Percentiles rank a stretch among this genome's conserved stretches.
Conservation (phyloP, 2,797 vertebrate species). For the Anableps anableps region DNA sequence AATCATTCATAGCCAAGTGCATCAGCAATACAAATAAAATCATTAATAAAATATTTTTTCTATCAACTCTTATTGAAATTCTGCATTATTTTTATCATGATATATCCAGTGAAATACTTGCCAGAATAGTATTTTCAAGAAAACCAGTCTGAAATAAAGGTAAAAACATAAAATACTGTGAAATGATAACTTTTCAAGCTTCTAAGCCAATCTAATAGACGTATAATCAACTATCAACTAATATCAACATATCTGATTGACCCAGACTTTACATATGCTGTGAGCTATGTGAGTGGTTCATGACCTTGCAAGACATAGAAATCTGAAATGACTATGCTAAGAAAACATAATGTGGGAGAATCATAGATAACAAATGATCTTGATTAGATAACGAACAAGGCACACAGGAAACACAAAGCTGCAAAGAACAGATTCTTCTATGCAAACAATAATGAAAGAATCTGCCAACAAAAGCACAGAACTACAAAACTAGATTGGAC, state of each 20-base stretch:
- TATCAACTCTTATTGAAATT: not conserved
- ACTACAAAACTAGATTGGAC: not conserved
- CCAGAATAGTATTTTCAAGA: not conserved
- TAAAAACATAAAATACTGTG: not conserved
- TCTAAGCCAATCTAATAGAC: not conserved
- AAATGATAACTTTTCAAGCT: not conserved
- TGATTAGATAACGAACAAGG: not conserved
- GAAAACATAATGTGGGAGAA: not conserved
- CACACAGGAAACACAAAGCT: not conserved
- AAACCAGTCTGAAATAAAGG: not conserved
- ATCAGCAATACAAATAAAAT: no score
- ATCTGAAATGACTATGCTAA: not conserved
- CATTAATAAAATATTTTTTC: not conserved
- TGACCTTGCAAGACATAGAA: not conserved
- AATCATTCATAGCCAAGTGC: not conserved
- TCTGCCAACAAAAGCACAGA: not conserved
- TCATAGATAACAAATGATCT: not conserved
- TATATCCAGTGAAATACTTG: not conserved
- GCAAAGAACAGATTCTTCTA: not conserved
- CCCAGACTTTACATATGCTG: not conserved
- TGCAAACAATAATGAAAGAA: not conserved
- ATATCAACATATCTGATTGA: not conserved
- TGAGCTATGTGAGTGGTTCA: not conserved
- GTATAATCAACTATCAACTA: no score
- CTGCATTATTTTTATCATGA: not conserved